Base-by-base conservation (phyloP, 2,113 vertebrate genomes). In the Ceyx melanurus region DNA sequence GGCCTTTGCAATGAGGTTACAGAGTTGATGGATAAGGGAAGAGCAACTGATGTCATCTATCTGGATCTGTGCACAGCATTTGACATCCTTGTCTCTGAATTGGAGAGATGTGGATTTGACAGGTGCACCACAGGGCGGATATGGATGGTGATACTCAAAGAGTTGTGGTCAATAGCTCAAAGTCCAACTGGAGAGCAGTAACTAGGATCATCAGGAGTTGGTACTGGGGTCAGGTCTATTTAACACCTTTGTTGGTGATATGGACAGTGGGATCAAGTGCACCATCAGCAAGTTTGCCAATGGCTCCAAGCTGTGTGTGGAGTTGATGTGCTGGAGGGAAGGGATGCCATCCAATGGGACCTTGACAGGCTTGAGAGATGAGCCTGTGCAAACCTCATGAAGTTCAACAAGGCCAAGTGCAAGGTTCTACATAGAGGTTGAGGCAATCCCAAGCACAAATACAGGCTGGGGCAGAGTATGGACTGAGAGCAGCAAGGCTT, bases 151-250 rank as follows among this genome's bases (percentile, higher is more conserved):
- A 51, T 26, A 15, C 12, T 15, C 23, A 51, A 26, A 51, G 50
- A 15, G 50, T 51, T 51, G 23, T 51, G 50, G 50, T 51, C 23
- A 51, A 25, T 51, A 25, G 50, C 50, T 25, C 23, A 8, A 51
- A 25, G 23, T 51, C 25, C 23, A 51, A 26, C 13, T 51, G 50
- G 50, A 51, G 50, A 25, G 50, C 50, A 51, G 57, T 57, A 50
- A 45, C 35, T 43, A n/a, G 8, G 37, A 14, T 5, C 28, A 18
- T 40, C 28, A n/a, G 26, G 26, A 7, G 22, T 43, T 42, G 4
- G 4, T 43, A 57, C 0, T 28, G 35, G 25, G 43, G 43, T 43
- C 10, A 13, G 12, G 13, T 3, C 4, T 50, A 22, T 29, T 51
- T 29, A 14, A 23, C 14, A 35, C 25, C 57, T 60, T 60, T 33